phyloP scores from a whole-genome alignment of 2,113 vertebrate species.

The Psettodes erumei region DNA sequence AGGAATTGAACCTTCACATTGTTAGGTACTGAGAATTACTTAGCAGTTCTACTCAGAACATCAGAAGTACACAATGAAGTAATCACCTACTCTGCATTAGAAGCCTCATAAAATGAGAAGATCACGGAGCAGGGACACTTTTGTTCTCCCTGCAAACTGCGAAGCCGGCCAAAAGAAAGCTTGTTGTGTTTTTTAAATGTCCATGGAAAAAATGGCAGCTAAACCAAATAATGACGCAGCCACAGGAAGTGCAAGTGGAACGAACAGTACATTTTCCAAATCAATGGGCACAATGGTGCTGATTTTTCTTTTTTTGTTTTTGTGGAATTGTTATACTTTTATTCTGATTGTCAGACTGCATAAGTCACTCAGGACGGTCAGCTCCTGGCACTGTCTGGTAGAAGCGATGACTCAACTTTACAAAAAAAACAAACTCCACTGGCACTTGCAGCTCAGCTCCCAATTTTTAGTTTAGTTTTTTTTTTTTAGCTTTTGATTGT shows the following conservation, averaged over 20 bases:
- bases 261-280: neutral
- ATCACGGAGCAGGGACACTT: neutral
- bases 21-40: conserved; percentile 2
- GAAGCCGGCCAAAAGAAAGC: neutral
- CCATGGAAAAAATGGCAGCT: neutral
- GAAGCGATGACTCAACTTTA: neutral
- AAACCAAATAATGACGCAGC: neutral
- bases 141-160: neutral
- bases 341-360: neutral
- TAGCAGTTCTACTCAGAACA: neutral
- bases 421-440: neutral
- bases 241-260: neutral
- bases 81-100: neutral
- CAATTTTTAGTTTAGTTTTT: too few species aligned
- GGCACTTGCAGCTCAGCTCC: too few species aligned
- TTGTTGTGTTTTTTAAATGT: conserved; percentile 2
- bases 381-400: neutral
- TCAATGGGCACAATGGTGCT: neutral
- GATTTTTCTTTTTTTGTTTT: neutral
- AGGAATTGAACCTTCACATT: conserved; percentile 24
- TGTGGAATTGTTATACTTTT: neutral
- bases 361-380: neutral
- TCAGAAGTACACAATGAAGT: neutral
- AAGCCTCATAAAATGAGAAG: neutral
- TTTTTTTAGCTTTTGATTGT: neutral